A percentile compares a stretch with the other conserved stretches of the same genome.
Evolutionary conservation across 2,113 vertebrate genomes (phyloP).

Genomic region (Anarrhichthys ocellatus): DNA sequence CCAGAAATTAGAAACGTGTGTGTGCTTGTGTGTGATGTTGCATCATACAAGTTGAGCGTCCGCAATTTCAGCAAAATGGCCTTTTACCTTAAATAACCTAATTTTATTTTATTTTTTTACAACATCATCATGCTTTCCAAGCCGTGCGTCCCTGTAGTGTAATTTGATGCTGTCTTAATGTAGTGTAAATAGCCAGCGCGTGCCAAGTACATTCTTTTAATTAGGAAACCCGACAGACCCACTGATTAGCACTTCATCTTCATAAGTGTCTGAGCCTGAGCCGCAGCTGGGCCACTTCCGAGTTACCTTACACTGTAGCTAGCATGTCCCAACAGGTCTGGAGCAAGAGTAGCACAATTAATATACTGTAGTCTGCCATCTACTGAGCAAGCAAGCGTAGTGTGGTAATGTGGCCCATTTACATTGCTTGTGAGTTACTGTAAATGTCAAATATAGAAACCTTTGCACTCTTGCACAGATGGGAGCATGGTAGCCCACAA

Average conservation of each 20-base stretch:
- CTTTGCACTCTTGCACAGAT: neutral
- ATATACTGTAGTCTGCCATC: slow-evolving; percentile 34
- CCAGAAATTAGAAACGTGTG: slow-evolving; percentile 6
- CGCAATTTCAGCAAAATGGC: neutral
- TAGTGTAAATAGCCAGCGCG: slow-evolving; percentile 48
- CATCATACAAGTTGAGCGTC: neutral
- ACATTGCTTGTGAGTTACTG: neutral
- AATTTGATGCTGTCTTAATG: slow-evolving; percentile 54
- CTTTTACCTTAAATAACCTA: neutral
- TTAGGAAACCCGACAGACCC: slow-evolving; percentile 63
- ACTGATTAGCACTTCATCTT: slow-evolving; percentile 68
- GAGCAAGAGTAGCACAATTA: slow-evolving; percentile 24
- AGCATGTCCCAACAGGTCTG: slow-evolving; percentile 46
- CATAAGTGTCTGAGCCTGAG: slow-evolving; percentile 47
- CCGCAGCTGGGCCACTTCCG: slow-evolving; percentile 47
- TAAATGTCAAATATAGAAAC: neutral
- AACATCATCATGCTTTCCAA: slow-evolving; percentile 6
- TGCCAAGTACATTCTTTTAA: slow-evolving; percentile 67
- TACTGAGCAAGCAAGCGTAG: neutral
- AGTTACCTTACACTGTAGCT: slow-evolving; percentile 23
- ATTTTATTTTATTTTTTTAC: neutral
- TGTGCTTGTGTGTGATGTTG: neutral
- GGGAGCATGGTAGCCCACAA: neutral
- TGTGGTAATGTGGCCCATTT: neutral
- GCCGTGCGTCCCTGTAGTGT: slow-evolving; percentile 25